phyloP scores from a whole-genome alignment of 92 coral and sea anemone species.

The Anthopleura xanthogrammica region DNA sequence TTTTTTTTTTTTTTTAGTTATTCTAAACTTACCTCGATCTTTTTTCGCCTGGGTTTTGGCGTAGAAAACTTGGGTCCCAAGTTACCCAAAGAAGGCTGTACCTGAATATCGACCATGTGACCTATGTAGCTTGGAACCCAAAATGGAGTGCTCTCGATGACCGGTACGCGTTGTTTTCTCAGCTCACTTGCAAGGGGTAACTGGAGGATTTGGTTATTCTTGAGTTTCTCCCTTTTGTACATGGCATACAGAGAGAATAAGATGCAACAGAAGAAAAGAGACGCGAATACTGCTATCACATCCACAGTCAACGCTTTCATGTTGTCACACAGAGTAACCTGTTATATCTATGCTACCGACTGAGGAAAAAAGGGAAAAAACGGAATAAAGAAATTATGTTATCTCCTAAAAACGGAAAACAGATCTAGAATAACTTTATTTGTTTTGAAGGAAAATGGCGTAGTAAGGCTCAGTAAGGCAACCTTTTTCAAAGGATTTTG shows the following conservation, averaged over 20 bases:
- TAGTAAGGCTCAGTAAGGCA: no score
- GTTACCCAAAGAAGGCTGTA: slow-evolving; percentile 59
- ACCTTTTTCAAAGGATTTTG: no score
- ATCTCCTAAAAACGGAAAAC: no score
- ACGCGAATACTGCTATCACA: slow-evolving; percentile 12
- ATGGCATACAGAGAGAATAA: slow-evolving; percentile 14
- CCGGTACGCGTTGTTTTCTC: slow-evolving; percentile 46
- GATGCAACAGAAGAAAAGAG: slow-evolving; percentile 12
- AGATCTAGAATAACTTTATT: no score
- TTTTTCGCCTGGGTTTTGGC: slow-evolving; percentile 30
- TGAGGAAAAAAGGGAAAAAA: no score
- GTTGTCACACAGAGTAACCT: neutral
- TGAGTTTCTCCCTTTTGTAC: slow-evolving; percentile 22
- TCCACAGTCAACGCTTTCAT: slow-evolving; percentile 27
- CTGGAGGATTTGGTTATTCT: slow-evolving; percentile 4
- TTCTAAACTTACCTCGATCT: neutral
- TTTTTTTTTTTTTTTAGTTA: neutral
- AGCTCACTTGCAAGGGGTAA: slow-evolving; percentile 45
- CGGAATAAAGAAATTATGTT: neutral
- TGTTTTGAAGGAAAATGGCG: no score
- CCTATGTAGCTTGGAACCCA: slow-evolving; percentile 54
- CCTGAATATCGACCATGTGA: slow-evolving; percentile 58
- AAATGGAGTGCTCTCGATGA: slow-evolving; percentile 61
- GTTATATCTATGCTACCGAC: no score
- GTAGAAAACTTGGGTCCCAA: slow-evolving; percentile 53